Base-by-base conservation (phyloP, 2,888 invertebrate species). In the Aplocera efformata region DNA sequence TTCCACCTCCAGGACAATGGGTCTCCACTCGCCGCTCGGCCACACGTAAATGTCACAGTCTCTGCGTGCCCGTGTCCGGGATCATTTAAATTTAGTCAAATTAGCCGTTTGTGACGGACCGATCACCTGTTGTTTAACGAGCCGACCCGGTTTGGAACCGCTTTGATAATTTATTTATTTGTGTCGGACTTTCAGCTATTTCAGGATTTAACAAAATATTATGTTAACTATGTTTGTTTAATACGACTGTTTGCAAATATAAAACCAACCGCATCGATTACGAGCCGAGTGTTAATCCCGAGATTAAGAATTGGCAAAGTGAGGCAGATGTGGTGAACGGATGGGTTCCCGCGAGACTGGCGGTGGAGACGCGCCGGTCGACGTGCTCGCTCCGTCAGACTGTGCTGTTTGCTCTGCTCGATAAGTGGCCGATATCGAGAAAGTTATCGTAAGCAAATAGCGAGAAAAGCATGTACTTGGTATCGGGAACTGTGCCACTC, bases 361-460 rank as follows among this genome's bases (percentile, higher is more conserved):
- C 35, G 32, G 21, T 8, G 1, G n/a, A 11, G 25, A 7, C 24
- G 17, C 4, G 34, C 21, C 10, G 7, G 13, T 44, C 48, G 56
- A 56, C 60, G 48, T 59, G 33, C 53, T 59, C 51, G 46, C 33
- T 42, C 20, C 6, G 22, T 26, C 31, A 64, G 74, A 75, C 72
- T 44, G 53, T 48, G 40, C 31, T 78, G 67, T 79, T 79, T 75
- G 55, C 63, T 58, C 46, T 27, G 32, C 1, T 56, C 56, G 81
- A 80, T 80, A 78, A 71, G 53, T 55, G 32, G 20, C 39, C 56
- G 71, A 63, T 78, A 80, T 71, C 75, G 68, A 71, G 80, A 78
- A 80, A 83, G 79, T 81, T 79, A 82, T 82, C 82, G 69, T 61
- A 57, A 72, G 63, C 72, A 81, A 82, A 82, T 68, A 81, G 51